phyloP scores from a whole-genome alignment of 1,140 invertebrate genomes.

The Pinna nobilis region DNA sequence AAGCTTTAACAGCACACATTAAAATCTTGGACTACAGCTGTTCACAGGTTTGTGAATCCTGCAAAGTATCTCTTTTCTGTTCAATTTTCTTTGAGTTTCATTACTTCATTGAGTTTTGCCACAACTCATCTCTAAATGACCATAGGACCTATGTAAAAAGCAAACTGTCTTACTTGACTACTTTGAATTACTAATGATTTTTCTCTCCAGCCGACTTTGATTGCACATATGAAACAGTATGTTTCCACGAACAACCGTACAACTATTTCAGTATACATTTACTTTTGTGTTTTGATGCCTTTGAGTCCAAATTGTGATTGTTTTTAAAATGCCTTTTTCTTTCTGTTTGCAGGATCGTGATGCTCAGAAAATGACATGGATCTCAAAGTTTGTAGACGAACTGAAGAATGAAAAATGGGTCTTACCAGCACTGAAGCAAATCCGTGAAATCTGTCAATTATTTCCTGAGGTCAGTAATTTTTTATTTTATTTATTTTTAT shows the following conservation, averaged over 20 bases:
- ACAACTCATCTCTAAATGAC: too few relatives aligned
- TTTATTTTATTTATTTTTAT: not conserved
- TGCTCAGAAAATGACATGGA: slow-evolving; percentile 95
- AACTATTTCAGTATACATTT: too few relatives aligned
- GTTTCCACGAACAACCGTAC: too few relatives aligned
- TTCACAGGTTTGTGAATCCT: slow-evolving; percentile 80
- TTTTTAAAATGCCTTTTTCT: not conserved
- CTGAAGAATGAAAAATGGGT: slow-evolving; percentile 93
- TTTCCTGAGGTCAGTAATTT: slow-evolving; percentile 82
- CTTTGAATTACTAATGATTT: too few relatives aligned
- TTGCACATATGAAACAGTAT: too few relatives aligned
- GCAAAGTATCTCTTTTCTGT: not conserved
- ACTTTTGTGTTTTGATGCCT: too few relatives aligned
- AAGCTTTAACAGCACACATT: slow-evolving; percentile 94
- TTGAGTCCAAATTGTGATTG: too few relatives aligned
- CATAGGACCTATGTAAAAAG: too few relatives aligned
- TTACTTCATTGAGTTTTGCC: too few relatives aligned
- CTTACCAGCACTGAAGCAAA: slow-evolving; percentile 94
- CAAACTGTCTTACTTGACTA: too few relatives aligned
- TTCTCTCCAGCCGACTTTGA: too few relatives aligned
- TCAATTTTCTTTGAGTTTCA: not conserved
- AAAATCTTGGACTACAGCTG: slow-evolving; percentile 99
- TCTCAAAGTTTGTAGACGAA: slow-evolving; percentile 96
- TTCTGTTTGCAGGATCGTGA: slow-evolving; percentile 88
- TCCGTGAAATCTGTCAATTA: slow-evolving; percentile 95